Percentiles rank a stretch among this genome's conserved stretches.
phyloP scores from a whole-genome alignment of 2,797 vertebrate species.

The Xiphophorus birchmanni region DNA sequence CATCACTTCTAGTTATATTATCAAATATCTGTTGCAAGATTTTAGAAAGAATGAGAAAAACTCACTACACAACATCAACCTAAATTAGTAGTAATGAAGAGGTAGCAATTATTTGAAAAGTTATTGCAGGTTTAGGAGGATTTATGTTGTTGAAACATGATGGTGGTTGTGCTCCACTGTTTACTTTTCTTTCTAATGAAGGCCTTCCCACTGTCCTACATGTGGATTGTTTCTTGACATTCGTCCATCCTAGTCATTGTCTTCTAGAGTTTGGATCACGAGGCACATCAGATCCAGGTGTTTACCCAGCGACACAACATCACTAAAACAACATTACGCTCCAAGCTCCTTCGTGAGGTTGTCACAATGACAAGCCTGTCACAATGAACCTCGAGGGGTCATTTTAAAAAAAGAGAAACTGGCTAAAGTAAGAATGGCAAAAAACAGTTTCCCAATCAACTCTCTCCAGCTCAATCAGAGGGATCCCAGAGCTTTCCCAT shows the following conservation, averaged over 20 bases:
- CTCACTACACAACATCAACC: background rate
- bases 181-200: background rate
- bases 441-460: background rate
- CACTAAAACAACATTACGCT: too few relatives aligned
- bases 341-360: too few relatives aligned
- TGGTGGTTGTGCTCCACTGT: background rate
- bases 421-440: background rate
- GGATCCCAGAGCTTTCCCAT: background rate
- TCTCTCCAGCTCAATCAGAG: slow-evolving; percentile 1
- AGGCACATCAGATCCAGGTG: background rate
- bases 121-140: background rate
- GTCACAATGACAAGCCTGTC: background rate
- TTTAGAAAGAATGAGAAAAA: background rate
- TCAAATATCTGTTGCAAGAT: background rate
- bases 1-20: background rate
- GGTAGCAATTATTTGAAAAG: background rate
- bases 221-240: background rate
- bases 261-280: background rate
- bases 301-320: background rate
- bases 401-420: background rate
- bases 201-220: background rate
- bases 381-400: background rate
- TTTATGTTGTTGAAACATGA: background rate
- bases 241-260: background rate
- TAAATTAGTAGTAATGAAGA: background rate